Conservation (phyloP, 2,113 vertebrate species). For the Heterocephalus glaber region DNA sequence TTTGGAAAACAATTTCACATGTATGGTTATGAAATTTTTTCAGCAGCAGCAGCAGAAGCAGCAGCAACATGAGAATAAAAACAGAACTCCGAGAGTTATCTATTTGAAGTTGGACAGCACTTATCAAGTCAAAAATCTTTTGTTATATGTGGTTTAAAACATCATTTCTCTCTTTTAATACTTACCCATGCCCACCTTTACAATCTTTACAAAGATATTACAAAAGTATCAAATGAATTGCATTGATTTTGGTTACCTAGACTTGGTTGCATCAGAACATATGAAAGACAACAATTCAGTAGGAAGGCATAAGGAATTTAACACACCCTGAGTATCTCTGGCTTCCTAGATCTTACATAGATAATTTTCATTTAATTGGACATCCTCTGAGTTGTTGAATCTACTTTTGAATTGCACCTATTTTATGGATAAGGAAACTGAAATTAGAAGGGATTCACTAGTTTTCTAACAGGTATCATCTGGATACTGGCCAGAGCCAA, state of each 20-base stretch:
- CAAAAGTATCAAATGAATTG: background rate
- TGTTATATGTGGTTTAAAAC: background rate
- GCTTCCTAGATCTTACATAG: background rate
- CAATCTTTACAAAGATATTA: background rate
- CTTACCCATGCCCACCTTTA: background rate
- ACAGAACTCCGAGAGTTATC: background rate
- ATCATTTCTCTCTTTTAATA: background rate
- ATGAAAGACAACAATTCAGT: background rate
- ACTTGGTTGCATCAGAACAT: background rate
- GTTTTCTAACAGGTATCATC: background rate
- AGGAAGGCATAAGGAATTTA: background rate
- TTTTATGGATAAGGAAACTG: background rate
- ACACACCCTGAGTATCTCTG: background rate
- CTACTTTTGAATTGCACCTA: background rate
- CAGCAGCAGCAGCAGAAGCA: background rate
- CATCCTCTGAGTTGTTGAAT: background rate
- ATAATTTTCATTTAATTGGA: conserved; percentile 27
- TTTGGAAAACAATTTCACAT: background rate
- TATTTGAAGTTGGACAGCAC: background rate
- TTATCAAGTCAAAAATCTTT: background rate
- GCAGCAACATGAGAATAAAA: background rate
- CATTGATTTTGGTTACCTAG: background rate
- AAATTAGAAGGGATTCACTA: background rate
- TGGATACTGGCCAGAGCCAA: background rate
- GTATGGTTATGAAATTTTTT: background rate